Evolutionary conservation across 2,888 invertebrate genomes (phyloP).

Genomic region (Dermolepida albohirtum): DNA sequence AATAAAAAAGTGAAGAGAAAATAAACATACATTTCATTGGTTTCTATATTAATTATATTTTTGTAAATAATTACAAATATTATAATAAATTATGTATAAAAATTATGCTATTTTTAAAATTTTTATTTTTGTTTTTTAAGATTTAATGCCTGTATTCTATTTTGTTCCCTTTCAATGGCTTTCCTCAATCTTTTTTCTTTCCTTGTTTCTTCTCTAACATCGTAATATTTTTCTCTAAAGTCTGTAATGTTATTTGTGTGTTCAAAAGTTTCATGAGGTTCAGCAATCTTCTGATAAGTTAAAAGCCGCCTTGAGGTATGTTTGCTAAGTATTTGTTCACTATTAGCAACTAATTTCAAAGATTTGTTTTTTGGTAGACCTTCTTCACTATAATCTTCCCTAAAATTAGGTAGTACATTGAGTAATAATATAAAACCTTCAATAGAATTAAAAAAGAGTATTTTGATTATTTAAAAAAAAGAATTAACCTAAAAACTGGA

Average conservation of each 20-base stretch:
- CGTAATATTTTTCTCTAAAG: conserved; percentile 79
- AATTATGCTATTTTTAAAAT: conserved; percentile 21
- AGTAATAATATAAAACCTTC: neutral
- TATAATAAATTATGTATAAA: conserved; percentile 21
- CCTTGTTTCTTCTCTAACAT: conserved; percentile 74
- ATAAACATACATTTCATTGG: neutral
- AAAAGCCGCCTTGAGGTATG: conserved; percentile 85
- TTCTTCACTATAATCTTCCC: conserved; percentile 77
- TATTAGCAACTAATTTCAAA: conserved; percentile 81
- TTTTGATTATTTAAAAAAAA: conserved; percentile 24
- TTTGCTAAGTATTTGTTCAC: conserved; percentile 88
- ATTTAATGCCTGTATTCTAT: conserved; percentile 54
- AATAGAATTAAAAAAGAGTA: neutral
- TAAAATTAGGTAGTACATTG: conserved; percentile 59
- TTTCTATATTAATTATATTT: conserved; percentile 35
- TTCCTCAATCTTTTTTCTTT: conserved; percentile 70
- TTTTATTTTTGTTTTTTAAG: conserved; percentile 41
- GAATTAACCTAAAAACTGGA: conserved; percentile 82
- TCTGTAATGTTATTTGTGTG: conserved; percentile 63
- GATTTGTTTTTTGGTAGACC: conserved; percentile 86
- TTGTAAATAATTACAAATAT: conserved; percentile 27
- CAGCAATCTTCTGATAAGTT: conserved; percentile 83
- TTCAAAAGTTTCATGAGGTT: conserved; percentile 64
- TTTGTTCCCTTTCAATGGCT: conserved; percentile 57
- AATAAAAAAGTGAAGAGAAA: conserved; percentile 19